Evolutionary conservation across 64 coral and sea anemone genomes (phyloP).

Genomic region (Pachyseris speciosa): DNA sequence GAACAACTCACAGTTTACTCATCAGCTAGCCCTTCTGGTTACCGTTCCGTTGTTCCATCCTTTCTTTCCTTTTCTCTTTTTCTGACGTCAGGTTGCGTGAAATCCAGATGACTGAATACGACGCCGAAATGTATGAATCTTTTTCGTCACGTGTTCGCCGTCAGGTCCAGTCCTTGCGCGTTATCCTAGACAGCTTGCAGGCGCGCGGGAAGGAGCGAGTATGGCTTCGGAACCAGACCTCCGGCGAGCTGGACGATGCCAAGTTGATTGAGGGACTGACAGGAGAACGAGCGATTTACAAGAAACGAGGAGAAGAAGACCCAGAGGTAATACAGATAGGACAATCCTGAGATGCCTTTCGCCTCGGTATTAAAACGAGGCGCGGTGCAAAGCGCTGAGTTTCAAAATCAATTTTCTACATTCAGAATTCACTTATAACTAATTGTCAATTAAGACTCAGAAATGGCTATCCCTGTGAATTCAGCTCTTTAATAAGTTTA

Average conservation of each 20-base stretch:
- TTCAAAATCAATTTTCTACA: no score
- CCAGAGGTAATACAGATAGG: constrained; percentile 49
- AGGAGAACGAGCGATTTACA: constrained; percentile 94
- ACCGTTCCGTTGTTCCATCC: no score
- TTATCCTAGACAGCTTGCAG: constrained; percentile 94
- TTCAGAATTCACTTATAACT: no score
- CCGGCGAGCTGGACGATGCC: constrained; percentile 94
- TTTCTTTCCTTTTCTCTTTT: no score
- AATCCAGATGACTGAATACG: constrained; percentile 98
- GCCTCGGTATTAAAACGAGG: no score
- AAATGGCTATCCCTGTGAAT: no score
- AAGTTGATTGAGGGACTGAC: constrained; percentile 97
- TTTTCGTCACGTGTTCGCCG: constrained; percentile 96
- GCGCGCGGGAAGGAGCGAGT: constrained; percentile 88
- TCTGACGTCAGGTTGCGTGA: constrained; percentile 76
- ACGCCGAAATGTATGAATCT: constrained; percentile 97
- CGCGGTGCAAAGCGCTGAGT: no score
- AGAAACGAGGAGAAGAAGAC: constrained; percentile 91
- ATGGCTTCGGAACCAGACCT: constrained; percentile 99
- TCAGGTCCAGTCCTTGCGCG: constrained; percentile 98
- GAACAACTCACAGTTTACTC: no score
- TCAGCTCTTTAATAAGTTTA: no score
- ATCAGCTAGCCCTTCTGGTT: no score
- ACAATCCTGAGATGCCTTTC: background rate
- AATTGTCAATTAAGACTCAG: no score